These are phyloP conservation scores for Peromyscus leucopus DNA, from an alignment of 2,113 vertebrate species.

Conservation along the genomic window DNA sequence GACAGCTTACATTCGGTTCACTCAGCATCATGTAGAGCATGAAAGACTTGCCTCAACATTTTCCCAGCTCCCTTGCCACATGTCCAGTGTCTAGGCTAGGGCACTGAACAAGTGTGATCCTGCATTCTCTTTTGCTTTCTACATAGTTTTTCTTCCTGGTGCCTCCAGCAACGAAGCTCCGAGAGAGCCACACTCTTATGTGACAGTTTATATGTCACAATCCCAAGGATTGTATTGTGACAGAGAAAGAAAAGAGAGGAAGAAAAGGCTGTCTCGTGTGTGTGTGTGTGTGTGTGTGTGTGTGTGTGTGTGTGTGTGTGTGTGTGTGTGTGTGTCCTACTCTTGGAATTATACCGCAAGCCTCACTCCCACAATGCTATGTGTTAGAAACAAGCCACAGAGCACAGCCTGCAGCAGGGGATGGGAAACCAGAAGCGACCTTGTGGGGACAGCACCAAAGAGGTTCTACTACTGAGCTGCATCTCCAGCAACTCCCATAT, in stretches of 20 bases:
- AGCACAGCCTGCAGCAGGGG: not conserved
- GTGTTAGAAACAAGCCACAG: not conserved
- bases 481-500: not conserved
- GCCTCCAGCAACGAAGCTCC: not conserved
- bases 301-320: too few species aligned
- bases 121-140: not conserved
- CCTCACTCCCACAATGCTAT: not conserved
- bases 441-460: not conserved
- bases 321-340: too few species aligned
- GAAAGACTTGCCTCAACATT: not conserved
- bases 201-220: not conserved
- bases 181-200: not conserved
- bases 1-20: not conserved
- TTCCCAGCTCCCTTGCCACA: accelerated
- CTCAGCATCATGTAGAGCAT: not conserved
- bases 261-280: not conserved
- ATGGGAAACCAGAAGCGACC: not conserved
- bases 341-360: not conserved
- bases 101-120: accelerated
- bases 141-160: not conserved
- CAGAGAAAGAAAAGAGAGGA: not conserved
- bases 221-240: not conserved
- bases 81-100: not conserved
- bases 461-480: not conserved
- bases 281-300: too few species aligned